Base-by-base conservation (phyloP, 2,888 invertebrate genomes). In the Agrotis segetum region DNA sequence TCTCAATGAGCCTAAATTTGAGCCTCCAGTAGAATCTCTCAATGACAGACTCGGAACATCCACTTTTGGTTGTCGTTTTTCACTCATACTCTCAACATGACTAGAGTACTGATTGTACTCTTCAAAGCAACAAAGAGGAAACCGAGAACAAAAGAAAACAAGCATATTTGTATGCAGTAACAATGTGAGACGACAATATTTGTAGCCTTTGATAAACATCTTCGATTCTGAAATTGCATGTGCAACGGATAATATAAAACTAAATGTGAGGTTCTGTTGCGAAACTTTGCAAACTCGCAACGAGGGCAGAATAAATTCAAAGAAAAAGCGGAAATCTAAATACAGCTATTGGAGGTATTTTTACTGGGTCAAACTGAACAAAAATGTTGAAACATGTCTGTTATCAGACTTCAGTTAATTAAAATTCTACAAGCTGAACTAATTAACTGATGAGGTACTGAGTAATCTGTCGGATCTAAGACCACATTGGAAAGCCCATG, bases 301-400 rank as follows among this genome's bases (percentile, higher is more conserved):
- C 66, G 50, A 59, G 63, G 29, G 56, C 47, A 61, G 53, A 70
- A 75, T 74, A 76, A 70, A 71, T 71, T 75, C 29, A 21, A 44
- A 34, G 65, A 71, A 64, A 73, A 74, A 74, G 47, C 60, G 56
- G 40, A 71, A 83, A 81, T 81, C 47, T 74, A 68, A 77, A 83
- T 74, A 81, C 58, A n/a, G 40, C 58, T 46, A 73, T 52, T 58
- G 56, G 17, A 52, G 11, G n/a, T 19, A 0, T 65, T 73, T 74
- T 47, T 47, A 66, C n/a, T 73, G n/a, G 59, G 52, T 52, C 24
- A 53, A 59, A 65, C 16, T 16, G 11, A 44, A 17, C 47, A 2
- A 40, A 40, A 61, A 56, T 46, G 14, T 40, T 56, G 16, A 11
- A 11, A 50, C 7, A 17, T 17, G 46, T 46, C 5, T 40, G 34